phyloP scores from a whole-genome alignment of 2,113 vertebrate genomes.

The Semnornis frantzii region DNA sequence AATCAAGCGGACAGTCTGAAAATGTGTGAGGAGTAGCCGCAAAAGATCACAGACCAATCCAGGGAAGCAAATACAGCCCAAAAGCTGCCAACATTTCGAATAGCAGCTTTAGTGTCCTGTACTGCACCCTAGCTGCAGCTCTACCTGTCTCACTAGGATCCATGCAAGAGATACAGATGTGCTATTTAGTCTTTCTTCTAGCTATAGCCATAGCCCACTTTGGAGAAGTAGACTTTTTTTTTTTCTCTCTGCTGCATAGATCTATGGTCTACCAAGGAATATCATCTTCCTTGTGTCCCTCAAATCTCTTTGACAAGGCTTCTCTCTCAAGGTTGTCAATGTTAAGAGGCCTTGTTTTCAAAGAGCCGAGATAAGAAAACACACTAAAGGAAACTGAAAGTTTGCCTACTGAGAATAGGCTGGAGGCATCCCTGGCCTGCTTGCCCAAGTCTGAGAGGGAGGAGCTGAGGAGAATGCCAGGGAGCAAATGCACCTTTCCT shows the following conservation, averaged over 20 bases:
- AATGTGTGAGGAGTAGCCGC: background rate
- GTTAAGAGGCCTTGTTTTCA: background rate
- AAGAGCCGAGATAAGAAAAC: background rate
- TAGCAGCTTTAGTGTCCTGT: background rate
- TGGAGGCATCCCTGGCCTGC: background rate
- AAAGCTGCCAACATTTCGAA: background rate
- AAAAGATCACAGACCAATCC: background rate
- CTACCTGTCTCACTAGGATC: background rate
- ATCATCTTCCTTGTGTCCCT: background rate
- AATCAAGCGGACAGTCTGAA: background rate
- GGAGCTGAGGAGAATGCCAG: background rate
- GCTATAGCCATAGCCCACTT: background rate
- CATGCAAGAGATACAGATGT: background rate
- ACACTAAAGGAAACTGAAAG: background rate
- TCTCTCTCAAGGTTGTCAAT: background rate
- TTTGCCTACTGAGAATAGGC: background rate
- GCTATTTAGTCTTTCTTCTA: background rate
- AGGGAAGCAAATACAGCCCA: background rate
- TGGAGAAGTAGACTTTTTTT: background rate
- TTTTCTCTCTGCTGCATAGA: background rate
- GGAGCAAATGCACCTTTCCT: background rate
- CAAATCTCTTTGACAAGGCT: background rate
- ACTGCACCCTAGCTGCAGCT: background rate
- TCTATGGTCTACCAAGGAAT: background rate
- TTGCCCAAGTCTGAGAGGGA: background rate